Conservation (phyloP, 2,888 invertebrate genomes). For the Noctua janthe region DNA sequence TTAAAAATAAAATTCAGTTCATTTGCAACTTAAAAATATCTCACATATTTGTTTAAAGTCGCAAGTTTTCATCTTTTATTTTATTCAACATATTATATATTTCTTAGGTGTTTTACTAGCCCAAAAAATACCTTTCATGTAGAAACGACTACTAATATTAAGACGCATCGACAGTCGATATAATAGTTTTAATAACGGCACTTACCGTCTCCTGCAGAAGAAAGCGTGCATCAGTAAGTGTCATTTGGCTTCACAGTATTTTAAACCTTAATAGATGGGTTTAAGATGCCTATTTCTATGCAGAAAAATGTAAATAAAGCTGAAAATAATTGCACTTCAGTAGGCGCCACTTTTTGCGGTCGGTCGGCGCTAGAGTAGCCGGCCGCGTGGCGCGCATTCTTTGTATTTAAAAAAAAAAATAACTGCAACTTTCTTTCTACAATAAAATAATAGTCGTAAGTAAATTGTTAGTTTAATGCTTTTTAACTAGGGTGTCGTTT, state of each 20-base stretch:
- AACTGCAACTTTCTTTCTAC: slow-evolving; percentile 72
- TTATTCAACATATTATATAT: background rate
- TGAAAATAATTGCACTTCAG: slow-evolving; percentile 58
- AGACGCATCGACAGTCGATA: slow-evolving; percentile 65
- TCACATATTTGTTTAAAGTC: background rate
- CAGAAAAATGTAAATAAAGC: slow-evolving; percentile 55
- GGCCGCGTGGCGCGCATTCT: slow-evolving; percentile 76
- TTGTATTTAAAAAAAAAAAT: slow-evolving; percentile 58
- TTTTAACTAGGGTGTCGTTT: background rate
- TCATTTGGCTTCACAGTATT: slow-evolving; percentile 8
- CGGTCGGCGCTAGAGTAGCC: slow-evolving; percentile 68
- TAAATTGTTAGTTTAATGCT: slow-evolving; percentile 4
- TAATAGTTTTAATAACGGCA: slow-evolving; percentile 11
- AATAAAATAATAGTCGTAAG: slow-evolving; percentile 30
- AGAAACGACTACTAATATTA: background rate
- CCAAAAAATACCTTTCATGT: background rate
- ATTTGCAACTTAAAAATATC: background rate
- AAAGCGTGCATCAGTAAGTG: slow-evolving; percentile 46
- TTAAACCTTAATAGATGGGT: accelerated
- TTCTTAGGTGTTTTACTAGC: background rate
- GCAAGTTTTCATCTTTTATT: background rate
- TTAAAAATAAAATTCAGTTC: background rate
- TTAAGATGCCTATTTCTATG: slow-evolving; percentile 34
- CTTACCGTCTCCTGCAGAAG: slow-evolving; percentile 35
- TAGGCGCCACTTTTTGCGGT: slow-evolving; percentile 74